Evolutionary conservation across 1,140 invertebrate genomes (phyloP).

Genomic region (Camponotus vicinus): DNA sequence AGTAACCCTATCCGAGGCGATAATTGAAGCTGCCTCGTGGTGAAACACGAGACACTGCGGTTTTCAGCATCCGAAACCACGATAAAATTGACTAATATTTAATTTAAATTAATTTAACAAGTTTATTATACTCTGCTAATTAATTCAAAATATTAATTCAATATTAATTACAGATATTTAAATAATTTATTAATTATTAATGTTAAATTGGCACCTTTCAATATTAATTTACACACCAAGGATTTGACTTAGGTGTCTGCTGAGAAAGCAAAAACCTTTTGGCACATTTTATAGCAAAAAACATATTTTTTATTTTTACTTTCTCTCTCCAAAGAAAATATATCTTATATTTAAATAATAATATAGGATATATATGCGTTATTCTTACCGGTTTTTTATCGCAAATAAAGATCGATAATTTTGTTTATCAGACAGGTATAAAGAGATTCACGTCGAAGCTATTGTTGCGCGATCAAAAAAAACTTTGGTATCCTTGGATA

Average conservation of each 20-base stretch:
- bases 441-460: neutral
- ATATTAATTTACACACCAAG: neutral
- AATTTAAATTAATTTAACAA: slow-evolving; percentile 29
- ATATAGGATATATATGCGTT: neutral
- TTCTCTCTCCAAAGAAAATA: too few relatives aligned
- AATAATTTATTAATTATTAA: too few relatives aligned
- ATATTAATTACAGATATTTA: too few relatives aligned
- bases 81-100: slow-evolving; percentile 11
- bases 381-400: neutral
- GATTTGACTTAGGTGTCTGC: neutral
- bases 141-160: too few relatives aligned
- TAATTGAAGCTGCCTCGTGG: slow-evolving; percentile 21
- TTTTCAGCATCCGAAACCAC: slow-evolving; percentile 14
- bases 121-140: neutral
- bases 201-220: neutral
- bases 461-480: neutral
- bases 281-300: too few relatives aligned
- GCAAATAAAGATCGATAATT: neutral
- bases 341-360: too few relatives aligned
- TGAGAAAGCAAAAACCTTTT: neutral
- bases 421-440: neutral
- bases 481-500: neutral
- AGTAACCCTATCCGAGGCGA: slow-evolving; percentile 29
- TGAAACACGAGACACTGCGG: neutral
- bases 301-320: too few relatives aligned